Evolutionary conservation across 1,140 invertebrate species (phyloP).

Genomic region (Drosophila arizonae): DNA sequence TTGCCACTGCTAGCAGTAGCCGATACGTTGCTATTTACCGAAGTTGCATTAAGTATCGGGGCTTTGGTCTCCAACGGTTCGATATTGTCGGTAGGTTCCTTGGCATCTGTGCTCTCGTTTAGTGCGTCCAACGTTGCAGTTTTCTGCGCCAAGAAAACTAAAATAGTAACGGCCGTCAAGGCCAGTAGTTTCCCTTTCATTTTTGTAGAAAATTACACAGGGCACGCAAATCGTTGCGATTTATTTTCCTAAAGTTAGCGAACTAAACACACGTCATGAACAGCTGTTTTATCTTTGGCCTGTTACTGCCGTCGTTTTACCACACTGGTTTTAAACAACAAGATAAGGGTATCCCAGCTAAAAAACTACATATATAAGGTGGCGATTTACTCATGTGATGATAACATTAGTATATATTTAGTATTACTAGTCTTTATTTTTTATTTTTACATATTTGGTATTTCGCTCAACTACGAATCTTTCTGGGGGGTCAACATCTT

Average conservation of each 20-base stretch:
- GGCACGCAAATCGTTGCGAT: not conserved
- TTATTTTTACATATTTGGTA: not conserved
- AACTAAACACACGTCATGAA: slow-evolving; percentile 43
- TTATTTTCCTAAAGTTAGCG: slow-evolving; percentile 14
- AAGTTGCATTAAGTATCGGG: not conserved
- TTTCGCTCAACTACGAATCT: slow-evolving; percentile 5
- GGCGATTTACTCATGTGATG: not conserved
- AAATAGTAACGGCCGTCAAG: slow-evolving; percentile 12
- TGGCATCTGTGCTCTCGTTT: not conserved
- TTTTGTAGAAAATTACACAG: not conserved
- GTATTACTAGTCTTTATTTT: no score
- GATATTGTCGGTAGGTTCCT: not conserved
- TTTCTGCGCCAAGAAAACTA: slow-evolving; percentile 1
- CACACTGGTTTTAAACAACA: slow-evolving; percentile 23
- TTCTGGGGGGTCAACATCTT: slow-evolving; percentile 59
- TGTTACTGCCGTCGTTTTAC: slow-evolving; percentile 12
- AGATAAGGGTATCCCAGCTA: slow-evolving; percentile 27
- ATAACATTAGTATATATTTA: no score
- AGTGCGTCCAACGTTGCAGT: slow-evolving; percentile 11
- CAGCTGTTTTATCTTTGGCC: slow-evolving; percentile 34
- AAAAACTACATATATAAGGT: slow-evolving; percentile 3
- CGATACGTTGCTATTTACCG: slow-evolving; percentile 4
- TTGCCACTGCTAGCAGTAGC: not conserved
- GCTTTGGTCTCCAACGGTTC: slow-evolving; percentile 1
- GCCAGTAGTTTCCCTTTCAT: slow-evolving; percentile 18